Evolutionary conservation across 2,797 vertebrate genomes (phyloP).

Genomic region (Pseudomugil tenellus): DNA sequence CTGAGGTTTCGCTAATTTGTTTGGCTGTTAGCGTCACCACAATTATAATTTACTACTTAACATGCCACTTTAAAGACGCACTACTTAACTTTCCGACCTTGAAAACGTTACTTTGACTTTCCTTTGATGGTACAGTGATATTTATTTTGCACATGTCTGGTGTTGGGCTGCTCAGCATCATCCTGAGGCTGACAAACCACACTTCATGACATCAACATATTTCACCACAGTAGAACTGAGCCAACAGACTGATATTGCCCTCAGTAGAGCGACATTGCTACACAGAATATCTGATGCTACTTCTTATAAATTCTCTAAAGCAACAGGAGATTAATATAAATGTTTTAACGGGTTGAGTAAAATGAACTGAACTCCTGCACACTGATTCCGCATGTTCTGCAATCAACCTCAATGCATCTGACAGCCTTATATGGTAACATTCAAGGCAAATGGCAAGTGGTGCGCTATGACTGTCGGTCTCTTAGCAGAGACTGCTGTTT

Average conservation of each 20-base stretch:
- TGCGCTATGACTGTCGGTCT: slow-evolving; percentile 34
- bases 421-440: slow-evolving; percentile 25
- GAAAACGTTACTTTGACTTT: background rate
- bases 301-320: slow-evolving; percentile 2
- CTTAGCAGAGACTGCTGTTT: slow-evolving; percentile 42
- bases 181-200: too few relatives aligned
- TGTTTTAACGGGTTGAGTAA: slow-evolving; percentile 6
- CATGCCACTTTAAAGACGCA: background rate
- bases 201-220: slow-evolving; percentile 2
- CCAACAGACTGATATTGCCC: background rate
- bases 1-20: background rate
- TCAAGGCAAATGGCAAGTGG: slow-evolving; percentile 45
- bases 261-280: background rate
- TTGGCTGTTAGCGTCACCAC: background rate
- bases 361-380: slow-evolving; percentile 4
- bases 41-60: background rate
- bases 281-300: background rate
- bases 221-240: background rate
- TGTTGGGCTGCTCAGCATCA: too few relatives aligned
- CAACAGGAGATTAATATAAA: background rate
- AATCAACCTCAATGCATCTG: slow-evolving; percentile 18
- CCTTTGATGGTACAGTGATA: too few relatives aligned
- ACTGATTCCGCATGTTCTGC: slow-evolving; percentile 15
- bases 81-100: too few relatives aligned
- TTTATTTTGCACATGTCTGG: too few relatives aligned